Conservation (phyloP, 2,797 vertebrate species). For the Fundulus diaphanus region DNA sequence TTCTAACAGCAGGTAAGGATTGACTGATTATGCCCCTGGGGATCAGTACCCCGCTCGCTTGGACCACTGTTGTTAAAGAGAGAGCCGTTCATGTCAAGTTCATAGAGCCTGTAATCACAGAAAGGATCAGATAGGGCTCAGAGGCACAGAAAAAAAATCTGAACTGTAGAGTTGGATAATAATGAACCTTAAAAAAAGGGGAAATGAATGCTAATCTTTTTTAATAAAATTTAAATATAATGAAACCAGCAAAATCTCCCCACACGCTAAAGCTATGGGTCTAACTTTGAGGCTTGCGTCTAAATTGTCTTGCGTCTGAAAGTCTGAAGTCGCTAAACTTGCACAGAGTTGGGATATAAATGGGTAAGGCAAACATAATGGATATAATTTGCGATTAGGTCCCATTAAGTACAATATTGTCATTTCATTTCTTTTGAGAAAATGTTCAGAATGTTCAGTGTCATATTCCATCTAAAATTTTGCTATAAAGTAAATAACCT, state of each 20-base stretch:
- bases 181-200: not conserved
- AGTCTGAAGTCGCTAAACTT: slow-evolving; percentile 26
- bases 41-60: slow-evolving; percentile 19
- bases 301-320: slow-evolving; percentile 18
- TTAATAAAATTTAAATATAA: not conserved
- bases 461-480: not conserved
- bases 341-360: slow-evolving; percentile 13
- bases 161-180: slow-evolving; percentile 2
- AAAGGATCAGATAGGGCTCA: slow-evolving; percentile 21
- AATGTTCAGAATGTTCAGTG: not conserved
- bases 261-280: not conserved
- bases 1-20: slow-evolving; percentile 28
- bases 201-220: not conserved
- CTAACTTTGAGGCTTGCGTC: slow-evolving; percentile 11
- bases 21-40: slow-evolving; percentile 24
- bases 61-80: slow-evolving; percentile 18
- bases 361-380: slow-evolving; percentile 14
- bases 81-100: slow-evolving; percentile 12
- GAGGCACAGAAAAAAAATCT: slow-evolving; percentile 3
- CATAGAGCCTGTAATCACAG: slow-evolving; percentile 22
- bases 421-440: not conserved
- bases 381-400: not conserved
- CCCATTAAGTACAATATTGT: not conserved
- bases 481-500: not conserved
- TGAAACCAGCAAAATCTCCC: not conserved